Evolutionary conservation across 2,113 vertebrate genomes (phyloP).

Genomic region (Willisornis vidua): DNA sequence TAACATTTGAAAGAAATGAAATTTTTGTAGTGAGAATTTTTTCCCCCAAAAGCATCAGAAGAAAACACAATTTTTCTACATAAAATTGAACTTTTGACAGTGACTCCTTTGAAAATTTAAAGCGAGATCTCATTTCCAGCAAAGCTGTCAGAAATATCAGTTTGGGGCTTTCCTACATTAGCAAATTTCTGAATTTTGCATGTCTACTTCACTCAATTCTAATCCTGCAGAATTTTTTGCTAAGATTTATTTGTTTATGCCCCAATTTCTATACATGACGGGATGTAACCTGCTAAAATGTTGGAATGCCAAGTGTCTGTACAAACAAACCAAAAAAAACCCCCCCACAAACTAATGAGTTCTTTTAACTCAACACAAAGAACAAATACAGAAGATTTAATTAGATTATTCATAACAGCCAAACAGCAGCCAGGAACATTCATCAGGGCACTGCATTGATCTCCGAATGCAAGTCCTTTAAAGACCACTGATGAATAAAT

Average conservation of each 20-base stretch:
- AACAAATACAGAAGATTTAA: background rate
- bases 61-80: background rate
- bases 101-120: background rate
- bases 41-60: fast-evolving
- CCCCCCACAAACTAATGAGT: background rate
- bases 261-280: background rate
- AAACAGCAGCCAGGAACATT: background rate
- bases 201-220: background rate
- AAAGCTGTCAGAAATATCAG: background rate
- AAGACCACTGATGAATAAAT: background rate
- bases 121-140: background rate
- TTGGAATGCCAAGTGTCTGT: background rate
- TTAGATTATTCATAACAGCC: background rate
- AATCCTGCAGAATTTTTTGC: background rate
- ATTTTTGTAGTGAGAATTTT: background rate
- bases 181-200: background rate
- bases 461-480: background rate
- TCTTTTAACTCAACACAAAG: background rate
- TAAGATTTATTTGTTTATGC: background rate
- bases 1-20: background rate
- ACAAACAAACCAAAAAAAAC: background rate
- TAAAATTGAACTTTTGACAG: background rate
- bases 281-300: background rate
- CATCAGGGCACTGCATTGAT: background rate
- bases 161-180: background rate